phyloP scores from a whole-genome alignment of 2,113 vertebrate genomes.

The Paracanthobrama guichenoti region DNA sequence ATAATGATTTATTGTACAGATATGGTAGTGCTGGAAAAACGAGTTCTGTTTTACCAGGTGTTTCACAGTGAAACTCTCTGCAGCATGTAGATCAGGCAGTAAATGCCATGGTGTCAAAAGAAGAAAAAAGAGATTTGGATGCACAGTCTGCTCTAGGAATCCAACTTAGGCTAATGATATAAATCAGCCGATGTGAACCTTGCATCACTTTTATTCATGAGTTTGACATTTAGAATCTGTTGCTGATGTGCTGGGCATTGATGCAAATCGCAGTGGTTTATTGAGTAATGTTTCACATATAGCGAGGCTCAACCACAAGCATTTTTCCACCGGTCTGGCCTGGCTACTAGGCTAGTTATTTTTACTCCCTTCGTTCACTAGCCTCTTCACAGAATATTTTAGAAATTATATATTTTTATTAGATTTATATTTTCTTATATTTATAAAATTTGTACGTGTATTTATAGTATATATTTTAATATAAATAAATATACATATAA shows the following conservation, averaged over 20 bases:
- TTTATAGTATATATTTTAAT: no score
- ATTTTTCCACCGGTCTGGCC: not conserved
- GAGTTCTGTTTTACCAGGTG: not conserved
- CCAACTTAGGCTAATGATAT: constrained; percentile 24
- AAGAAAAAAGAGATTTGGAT: constrained; percentile 8
- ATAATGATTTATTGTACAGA: not conserved
- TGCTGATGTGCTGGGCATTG: constrained; percentile 13
- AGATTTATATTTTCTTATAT: not conserved
- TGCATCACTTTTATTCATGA: constrained; percentile 41
- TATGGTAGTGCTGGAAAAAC: not conserved
- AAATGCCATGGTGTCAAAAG: constrained; percentile 31
- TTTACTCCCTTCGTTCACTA: not conserved
- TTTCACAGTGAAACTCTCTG: not conserved
- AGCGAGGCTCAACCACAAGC: not conserved
- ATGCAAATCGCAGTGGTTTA: constrained; percentile 2
- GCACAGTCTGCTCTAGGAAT: not conserved
- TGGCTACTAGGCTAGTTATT: not conserved
- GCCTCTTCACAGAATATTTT: not conserved
- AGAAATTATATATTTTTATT: not conserved
- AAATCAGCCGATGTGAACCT: constrained; percentile 30
- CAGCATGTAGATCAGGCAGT: constrained; percentile 2
- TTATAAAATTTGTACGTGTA: not conserved
- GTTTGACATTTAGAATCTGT: constrained; percentile 37
- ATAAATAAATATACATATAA: no score
- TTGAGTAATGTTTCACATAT: constrained; percentile 15